phyloP scores from a whole-genome alignment of 2,797 vertebrate genomes.

The Cyclopterus lumpus region DNA sequence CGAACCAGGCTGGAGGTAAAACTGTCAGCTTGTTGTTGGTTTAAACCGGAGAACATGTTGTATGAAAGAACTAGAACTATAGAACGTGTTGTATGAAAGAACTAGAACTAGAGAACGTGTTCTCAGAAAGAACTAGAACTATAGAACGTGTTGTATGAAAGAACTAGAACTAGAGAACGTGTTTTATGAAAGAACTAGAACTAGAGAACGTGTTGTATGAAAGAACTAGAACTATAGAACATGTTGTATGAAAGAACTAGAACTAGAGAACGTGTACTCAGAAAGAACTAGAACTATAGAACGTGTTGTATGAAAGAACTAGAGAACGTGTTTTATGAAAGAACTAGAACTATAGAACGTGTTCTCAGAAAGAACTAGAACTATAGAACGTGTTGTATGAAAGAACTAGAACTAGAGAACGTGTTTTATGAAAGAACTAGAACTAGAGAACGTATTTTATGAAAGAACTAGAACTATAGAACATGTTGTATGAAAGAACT shows the following conservation, averaged over 20 bases:
- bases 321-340: not conserved
- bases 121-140: too few relatives aligned
- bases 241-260: not conserved
- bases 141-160: too few relatives aligned
- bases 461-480: not conserved
- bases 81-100: not conserved
- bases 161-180: too few relatives aligned
- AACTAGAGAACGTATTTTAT: not conserved
- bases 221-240: too few relatives aligned
- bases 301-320: too few relatives aligned
- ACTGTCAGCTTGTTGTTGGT: not conserved
- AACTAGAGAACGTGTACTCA: not conserved
- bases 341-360: not conserved
- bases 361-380: too few relatives aligned
- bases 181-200: too few relatives aligned
- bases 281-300: not conserved
- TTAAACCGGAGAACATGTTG: not conserved
- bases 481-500: too few relatives aligned
- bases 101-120: too few relatives aligned
- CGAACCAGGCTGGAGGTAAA: slow-evolving; percentile 91
- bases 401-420: not conserved
- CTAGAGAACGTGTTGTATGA: too few relatives aligned
- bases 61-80: not conserved
- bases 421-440: too few relatives aligned
- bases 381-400: not conserved